Conservation (phyloP, 1,140 invertebrate species). For the Ctenoplectra terminalis region DNA sequence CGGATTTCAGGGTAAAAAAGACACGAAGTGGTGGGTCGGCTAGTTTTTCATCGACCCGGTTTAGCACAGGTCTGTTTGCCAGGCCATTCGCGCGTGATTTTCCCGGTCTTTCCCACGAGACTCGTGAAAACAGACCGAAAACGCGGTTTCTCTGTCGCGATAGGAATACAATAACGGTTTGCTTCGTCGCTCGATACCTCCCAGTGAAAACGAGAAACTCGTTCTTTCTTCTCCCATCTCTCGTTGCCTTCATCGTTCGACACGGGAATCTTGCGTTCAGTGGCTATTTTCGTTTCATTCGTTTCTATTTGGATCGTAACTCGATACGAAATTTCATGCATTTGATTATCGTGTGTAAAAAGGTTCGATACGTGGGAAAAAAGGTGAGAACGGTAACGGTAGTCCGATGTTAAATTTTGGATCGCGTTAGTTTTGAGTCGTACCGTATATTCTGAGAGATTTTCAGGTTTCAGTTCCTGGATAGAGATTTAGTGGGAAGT, state of each 20-base stretch:
- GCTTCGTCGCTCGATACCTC: background rate
- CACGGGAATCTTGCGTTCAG: no score
- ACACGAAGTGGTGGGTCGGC: background rate
- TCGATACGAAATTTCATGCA: no score
- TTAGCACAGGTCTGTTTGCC: no score
- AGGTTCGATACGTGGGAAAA: no score
- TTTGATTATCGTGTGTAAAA: no score
- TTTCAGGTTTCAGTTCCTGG: background rate
- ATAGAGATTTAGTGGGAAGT: background rate
- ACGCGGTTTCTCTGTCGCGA: background rate
- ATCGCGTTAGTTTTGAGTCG: no score
- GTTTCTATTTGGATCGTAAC: no score
- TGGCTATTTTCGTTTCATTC: no score
- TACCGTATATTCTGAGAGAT: background rate
- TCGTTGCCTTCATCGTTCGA: background rate
- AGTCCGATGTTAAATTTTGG: no score
- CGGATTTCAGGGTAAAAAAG: conserved; percentile 19
- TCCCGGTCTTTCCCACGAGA: background rate
- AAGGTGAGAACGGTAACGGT: no score
- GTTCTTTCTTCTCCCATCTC: background rate
- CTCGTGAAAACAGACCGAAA: conserved; percentile 7
- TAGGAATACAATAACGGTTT: conserved; percentile 30
- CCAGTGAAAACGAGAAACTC: background rate
- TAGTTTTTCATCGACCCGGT: conserved; percentile 6
- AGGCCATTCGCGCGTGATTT: background rate